Base-by-base conservation (phyloP, 2,797 vertebrate genomes). In the Carduelis carduelis region DNA sequence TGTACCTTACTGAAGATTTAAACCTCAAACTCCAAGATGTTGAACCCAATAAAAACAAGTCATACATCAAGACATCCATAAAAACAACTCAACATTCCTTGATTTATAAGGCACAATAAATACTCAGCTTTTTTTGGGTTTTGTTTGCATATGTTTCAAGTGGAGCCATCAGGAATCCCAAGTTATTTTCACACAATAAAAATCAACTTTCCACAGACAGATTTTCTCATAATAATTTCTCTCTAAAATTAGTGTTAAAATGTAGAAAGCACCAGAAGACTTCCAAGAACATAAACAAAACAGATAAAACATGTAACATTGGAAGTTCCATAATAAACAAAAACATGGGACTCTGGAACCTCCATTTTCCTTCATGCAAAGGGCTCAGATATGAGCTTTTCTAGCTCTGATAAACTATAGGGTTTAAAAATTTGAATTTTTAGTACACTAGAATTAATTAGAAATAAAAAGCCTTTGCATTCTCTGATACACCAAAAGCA, bases 101-200 rank as follows among this genome's bases (percentile, higher is more conserved):
- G 6, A 49, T 81, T 79, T 57, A 30, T 43, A 79, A 83, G 20
- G 9, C 34, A 63, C 1, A 4, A 2, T 24, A 85, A 83, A 4
- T 14, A 44, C 7, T 47, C 34, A 19, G 12, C 9, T 9, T 12
- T 20, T n/a, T 49, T 13, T 8, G 17, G 41, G 17, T 28, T 8
- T 66, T 57, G 18, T 21, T 70, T 52, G 3, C 7, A 1, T 15
- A 2, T 17, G 3, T 66, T 91, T 88, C 56, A 63, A 32, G 28
- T 46, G 6, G 5, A 76, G 11, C 14, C 35, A 12, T 43, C 23
- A 68, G 24, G 8, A 23, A 53, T 50, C 0, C 0, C 5, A 15
- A 24, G 8, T 65, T 71, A 19, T 14, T 85, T 50, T 53, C 43
- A 59, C 7, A 11, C 37, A n/a, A 9, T 10, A 26, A 9, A 76